These are phyloP conservation scores for Polydrusus tereticollis DNA, from an alignment of 2,888 invertebrate species.

Conservation along the genomic window DNA sequence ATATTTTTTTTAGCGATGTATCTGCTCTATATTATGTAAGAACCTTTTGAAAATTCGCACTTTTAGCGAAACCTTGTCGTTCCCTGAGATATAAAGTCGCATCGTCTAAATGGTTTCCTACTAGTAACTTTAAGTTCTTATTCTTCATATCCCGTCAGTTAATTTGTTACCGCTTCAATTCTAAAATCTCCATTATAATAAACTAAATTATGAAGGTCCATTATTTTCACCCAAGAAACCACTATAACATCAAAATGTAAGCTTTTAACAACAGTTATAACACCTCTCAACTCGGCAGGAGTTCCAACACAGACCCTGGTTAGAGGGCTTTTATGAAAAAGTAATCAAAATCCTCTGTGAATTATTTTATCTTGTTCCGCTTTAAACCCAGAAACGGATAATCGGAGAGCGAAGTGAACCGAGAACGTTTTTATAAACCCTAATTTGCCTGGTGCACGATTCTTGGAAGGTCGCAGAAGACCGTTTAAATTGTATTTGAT, in stretches of 20 bases:
- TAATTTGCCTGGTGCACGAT: conserved; percentile 29
- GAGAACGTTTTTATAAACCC: conserved; percentile 19
- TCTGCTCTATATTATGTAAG: too few relatives aligned
- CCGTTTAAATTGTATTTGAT: conserved; percentile 33
- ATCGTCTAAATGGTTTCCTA: too few relatives aligned
- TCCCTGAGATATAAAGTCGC: too few relatives aligned
- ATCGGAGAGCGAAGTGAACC: neutral
- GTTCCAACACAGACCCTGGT: conserved; percentile 15
- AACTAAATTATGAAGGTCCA: conserved; percentile 2
- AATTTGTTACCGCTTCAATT: too few relatives aligned
- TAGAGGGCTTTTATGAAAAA: conserved; percentile 16
- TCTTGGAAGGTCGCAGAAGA: conserved; percentile 36
- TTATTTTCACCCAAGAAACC: conserved; percentile 22
- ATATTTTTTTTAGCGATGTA: too few relatives aligned
- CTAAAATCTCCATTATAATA: neutral
- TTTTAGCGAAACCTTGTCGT: too few relatives aligned
- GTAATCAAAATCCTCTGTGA: neutral
- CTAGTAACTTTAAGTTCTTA: too few relatives aligned
- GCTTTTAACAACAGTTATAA: conserved; percentile 35
- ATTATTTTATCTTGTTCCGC: neutral
- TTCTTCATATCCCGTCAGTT: neutral
- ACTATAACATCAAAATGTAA: conserved; percentile 28
- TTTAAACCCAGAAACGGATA: neutral
- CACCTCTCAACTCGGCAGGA: conserved; percentile 29
- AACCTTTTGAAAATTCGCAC: too few relatives aligned